Evolutionary conservation across 1,140 invertebrate genomes (phyloP), one percentile per base, ranked within the genome.

Genomic region (Rhopalosiphum maidis): DNA sequence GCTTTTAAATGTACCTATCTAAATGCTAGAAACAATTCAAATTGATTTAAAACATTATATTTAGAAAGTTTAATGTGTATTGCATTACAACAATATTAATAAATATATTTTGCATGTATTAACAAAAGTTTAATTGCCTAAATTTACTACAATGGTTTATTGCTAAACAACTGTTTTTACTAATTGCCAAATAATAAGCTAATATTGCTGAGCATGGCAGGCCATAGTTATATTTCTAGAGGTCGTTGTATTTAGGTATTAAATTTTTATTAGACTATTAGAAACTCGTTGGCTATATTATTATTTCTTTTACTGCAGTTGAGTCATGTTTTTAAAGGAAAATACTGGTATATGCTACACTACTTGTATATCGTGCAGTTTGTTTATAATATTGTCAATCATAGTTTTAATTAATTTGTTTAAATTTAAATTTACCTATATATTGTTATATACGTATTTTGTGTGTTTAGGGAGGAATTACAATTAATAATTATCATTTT

Each of bases 221-320:
- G 87, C 41, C 21, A 21, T 21, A 60, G 15, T 30, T 68, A 68
- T 35, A 88, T 51, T 88, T 30, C 46, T 51, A 21, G 87, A 88
- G n/a, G 87, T 88, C 46, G n/a, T 88, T 30, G 21, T 54, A 54
- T 88, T 54, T n/a, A n/a, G 60, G 30, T 68, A 54, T 54, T 54
- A 54, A 37, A 8, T 54, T 88, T 23, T 88, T 88, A 51, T 88
- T 88, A 35, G 86, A 30, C 86, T 88, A 88, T 88, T 88, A 51
- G n/a, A 88, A 48, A 48, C 15, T 41, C 35, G 23, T 87, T 30
- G 86, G 4, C 41, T 15, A 87, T 87, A 15, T 22, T 87, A 23
- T 88, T 88, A 30, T 88, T 0, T 9, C 11, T 15, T 68, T 18
- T n/a, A n/a, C 60, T 88, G 35, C 21, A 88, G 22, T 37, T 23